Conservation (phyloP, 2,888 invertebrate genomes). For the Pristionchus mayeri region DNA sequence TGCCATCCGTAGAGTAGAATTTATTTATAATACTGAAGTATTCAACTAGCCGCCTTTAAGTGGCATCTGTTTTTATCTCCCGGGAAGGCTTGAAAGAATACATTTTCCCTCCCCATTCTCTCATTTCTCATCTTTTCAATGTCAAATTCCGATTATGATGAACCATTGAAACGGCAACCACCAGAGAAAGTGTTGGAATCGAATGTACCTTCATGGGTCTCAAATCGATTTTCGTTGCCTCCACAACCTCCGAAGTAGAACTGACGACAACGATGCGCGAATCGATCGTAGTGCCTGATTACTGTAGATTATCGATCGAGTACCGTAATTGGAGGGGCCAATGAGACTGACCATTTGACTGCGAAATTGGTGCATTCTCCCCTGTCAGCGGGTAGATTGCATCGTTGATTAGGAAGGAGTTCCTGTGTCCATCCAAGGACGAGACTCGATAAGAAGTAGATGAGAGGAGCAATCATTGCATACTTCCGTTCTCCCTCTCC, state of each 20-base stretch:
- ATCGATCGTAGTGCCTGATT: slow-evolving; percentile 64
- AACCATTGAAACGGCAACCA: too few relatives aligned
- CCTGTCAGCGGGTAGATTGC: slow-evolving; percentile 67
- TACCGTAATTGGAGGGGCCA: background rate
- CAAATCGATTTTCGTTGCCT: slow-evolving; percentile 67
- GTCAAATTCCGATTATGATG: too few relatives aligned
- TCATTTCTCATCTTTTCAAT: too few relatives aligned
- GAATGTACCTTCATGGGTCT: slow-evolving; percentile 60
- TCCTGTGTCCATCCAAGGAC: slow-evolving; percentile 53
- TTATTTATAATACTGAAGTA: too few relatives aligned
- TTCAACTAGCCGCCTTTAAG: too few relatives aligned
- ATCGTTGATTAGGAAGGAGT: slow-evolving; percentile 61
- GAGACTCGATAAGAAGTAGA: slow-evolving; percentile 18
- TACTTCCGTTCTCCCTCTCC: slow-evolving; percentile 15
- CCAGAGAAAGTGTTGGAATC: background rate
- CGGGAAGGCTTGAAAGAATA: too few relatives aligned
- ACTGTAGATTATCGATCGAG: background rate
- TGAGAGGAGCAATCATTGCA: background rate
- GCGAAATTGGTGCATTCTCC: slow-evolving; percentile 65
- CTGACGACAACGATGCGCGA: slow-evolving; percentile 65
- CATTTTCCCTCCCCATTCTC: too few relatives aligned
- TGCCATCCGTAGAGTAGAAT: background rate
- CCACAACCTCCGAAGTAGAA: slow-evolving; percentile 69
- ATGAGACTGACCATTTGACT: slow-evolving; percentile 61
- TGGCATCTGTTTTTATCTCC: too few relatives aligned